Conservation (phyloP, 2,797 vertebrate genomes). For the Myotis vivesi region DNA sequence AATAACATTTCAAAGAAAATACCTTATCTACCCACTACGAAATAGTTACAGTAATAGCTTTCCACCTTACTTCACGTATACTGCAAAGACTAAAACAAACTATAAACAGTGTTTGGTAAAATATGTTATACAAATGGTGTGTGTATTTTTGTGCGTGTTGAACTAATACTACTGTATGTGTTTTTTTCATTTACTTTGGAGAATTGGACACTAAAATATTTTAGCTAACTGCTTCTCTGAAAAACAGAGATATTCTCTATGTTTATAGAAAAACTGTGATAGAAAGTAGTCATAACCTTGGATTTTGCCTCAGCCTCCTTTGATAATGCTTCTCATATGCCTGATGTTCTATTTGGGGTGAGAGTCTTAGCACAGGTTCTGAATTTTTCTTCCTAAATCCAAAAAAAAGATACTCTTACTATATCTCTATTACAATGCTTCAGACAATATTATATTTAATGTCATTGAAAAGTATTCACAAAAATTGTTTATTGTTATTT, state of each 20-base stretch:
- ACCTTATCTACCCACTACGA: not conserved
- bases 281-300: not conserved
- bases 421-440: not conserved
- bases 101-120: not conserved
- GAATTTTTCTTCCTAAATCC: not conserved
- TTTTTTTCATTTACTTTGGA: not conserved
- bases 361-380: not conserved
- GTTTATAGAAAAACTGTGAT: not conserved
- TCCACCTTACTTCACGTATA: not conserved
- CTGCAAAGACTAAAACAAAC: not conserved
- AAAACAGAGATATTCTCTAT: not conserved
- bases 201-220: not conserved
- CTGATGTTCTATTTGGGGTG: not conserved
- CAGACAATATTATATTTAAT: not conserved
- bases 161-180: not conserved
- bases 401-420: not conserved
- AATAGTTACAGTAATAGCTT: not conserved
- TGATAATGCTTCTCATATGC: not conserved
- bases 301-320: not conserved
- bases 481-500: not conserved
- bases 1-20: not conserved
- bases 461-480: slow-evolving; percentile 1
- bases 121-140: not conserved
- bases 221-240: not conserved
- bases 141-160: not conserved